These are phyloP conservation scores for Octopus bimaculoides DNA, from an alignment of 1,140 invertebrate genomes.

Conservation along the genomic window DNA sequence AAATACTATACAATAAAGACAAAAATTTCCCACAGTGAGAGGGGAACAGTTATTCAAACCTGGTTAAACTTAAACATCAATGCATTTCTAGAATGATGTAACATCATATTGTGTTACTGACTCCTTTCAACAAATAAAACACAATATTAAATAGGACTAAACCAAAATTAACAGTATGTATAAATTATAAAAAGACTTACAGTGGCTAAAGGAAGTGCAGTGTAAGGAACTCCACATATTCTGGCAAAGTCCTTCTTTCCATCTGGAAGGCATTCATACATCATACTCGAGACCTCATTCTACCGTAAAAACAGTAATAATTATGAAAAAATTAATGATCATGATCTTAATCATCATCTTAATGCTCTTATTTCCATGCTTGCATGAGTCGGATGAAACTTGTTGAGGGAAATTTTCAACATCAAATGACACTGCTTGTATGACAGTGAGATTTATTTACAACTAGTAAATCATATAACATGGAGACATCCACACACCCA, in stretches of 20 bases:
- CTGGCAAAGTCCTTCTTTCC: constrained; percentile 63
- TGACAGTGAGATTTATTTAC: too few relatives aligned
- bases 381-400: too few relatives aligned
- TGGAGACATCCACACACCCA: too few relatives aligned
- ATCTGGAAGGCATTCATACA: constrained; percentile 65
- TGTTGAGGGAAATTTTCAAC: too few relatives aligned
- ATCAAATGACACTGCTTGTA: too few relatives aligned
- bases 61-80: not conserved
- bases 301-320: constrained; percentile 38
- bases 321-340: too few relatives aligned
- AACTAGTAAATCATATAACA: too few relatives aligned
- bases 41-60: not conserved
- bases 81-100: not conserved
- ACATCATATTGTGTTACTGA: not conserved
- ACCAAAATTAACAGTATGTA: not conserved
- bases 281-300: constrained; percentile 66
- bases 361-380: too few relatives aligned
- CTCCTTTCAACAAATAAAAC: not conserved
- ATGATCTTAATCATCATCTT: too few relatives aligned
- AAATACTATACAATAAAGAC: not conserved
- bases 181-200: constrained; percentile 55
- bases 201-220: constrained; percentile 90
- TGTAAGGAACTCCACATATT: constrained; percentile 95
- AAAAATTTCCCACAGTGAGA: not conserved
- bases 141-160: not conserved